Conservation (phyloP, 2,888 invertebrate species). For the Harpagoxenus sublaevis region DNA sequence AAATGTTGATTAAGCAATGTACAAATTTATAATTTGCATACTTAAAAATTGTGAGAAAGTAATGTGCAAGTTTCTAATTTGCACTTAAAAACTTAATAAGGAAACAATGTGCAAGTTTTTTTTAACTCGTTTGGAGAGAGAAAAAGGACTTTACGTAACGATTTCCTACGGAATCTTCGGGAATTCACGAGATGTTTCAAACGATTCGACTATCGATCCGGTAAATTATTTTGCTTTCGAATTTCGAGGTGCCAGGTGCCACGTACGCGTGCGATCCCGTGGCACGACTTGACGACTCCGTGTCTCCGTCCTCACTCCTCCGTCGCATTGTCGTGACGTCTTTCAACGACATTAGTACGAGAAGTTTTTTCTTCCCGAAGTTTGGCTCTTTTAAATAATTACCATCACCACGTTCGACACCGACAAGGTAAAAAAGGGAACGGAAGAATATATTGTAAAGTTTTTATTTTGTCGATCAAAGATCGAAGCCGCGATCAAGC, state of each 20-base stretch:
- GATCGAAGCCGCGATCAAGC: neutral
- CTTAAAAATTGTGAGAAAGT: no score
- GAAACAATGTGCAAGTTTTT: no score
- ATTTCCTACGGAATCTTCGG: neutral
- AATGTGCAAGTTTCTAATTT: no score
- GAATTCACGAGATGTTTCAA: neutral
- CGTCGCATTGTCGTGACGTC: neutral
- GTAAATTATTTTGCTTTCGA: neutral
- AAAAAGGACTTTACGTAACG: neutral
- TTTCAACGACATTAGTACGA: neutral
- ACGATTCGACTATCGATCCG: neutral
- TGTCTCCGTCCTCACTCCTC: no score
- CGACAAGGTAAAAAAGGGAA: neutral
- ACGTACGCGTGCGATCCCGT: neutral
- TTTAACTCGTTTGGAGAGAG: no score
- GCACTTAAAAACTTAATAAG: no score
- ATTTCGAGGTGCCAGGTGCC: no score
- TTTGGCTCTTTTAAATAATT: neutral
- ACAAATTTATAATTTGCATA: no score
- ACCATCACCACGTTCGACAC: neutral
- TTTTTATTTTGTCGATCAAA: neutral
- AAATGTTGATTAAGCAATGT: no score
- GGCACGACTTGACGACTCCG: no score
- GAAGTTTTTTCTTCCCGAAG: neutral
- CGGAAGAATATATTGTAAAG: neutral